Conservation (phyloP, 1,140 invertebrate species). For the Eriosoma lanigerum region DNA sequence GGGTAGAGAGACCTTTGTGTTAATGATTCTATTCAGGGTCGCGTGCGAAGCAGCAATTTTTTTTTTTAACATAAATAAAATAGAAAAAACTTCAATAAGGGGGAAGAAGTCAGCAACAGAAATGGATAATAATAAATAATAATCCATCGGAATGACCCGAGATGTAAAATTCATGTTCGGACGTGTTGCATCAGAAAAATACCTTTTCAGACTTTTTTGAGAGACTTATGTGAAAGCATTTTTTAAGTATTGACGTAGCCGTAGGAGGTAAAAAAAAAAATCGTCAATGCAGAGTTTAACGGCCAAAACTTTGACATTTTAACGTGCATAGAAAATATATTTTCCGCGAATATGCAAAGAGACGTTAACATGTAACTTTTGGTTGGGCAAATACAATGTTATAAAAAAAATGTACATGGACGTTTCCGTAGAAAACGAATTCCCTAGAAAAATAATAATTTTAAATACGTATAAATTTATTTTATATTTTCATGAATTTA, state of each 20-base stretch:
- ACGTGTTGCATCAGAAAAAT: constrained; percentile 16
- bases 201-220: background rate
- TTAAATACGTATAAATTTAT: too few species aligned
- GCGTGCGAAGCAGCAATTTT: constrained; percentile 43
- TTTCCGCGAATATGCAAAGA: constrained; percentile 34
- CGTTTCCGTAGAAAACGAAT: background rate
- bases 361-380: constrained; percentile 45
- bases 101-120: background rate
- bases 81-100: background rate
- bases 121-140: constrained; percentile 38
- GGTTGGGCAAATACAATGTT: constrained; percentile 49
- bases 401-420: constrained; percentile 2
- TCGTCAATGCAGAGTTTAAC: constrained; percentile 9
- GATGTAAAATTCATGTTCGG: constrained; percentile 26
- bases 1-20: constrained; percentile 29
- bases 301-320: constrained; percentile 36
- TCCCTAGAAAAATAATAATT: background rate
- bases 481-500: too few species aligned
- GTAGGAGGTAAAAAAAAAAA: constrained; percentile 25
- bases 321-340: constrained; percentile 19
- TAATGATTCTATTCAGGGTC: constrained; percentile 50
- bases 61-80: background rate
- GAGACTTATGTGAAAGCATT: constrained; percentile 24
- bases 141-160: constrained; percentile 17
- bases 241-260: constrained; percentile 27